Evolutionary conservation across 1,140 invertebrate species (phyloP), one percentile per base, ranked within the genome.

Genomic region (Apocrypta bakeri): DNA sequence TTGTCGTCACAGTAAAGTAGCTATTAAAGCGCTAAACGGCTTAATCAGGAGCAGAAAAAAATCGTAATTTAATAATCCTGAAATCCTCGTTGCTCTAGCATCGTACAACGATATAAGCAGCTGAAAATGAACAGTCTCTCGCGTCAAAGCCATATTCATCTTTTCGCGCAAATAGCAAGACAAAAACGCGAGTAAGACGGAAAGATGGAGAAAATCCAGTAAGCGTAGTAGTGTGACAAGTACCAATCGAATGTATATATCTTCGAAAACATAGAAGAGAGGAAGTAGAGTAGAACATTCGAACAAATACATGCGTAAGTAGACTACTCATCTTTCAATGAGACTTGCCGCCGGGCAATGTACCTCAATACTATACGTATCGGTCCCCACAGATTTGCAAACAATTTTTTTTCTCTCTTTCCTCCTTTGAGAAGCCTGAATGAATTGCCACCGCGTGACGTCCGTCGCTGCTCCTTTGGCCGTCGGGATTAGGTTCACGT

Each of bases 381-480:
- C 48, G 21, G 7, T 73, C n/a, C 64, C 21, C 25, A 69, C 27
- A 72, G 48, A 80, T 80, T 80, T 73, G 78, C 78, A 61, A 80
- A 80, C 42, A 61, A 1, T 73, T 69, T 80, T 25, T 24, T 73
- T 8, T 56, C 24, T 74, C 73, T 56, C 42, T 17, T 31, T 61
- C 71, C 63, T 66, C 24, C 31, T 31, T 69, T 31, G 68, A 56
- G 48, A 29, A 27, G 63, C 25, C 14, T 29, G 11, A 66, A 66
- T 66, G 61, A 61, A 31, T 37, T 11, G 11, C 29, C 72, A 56
- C 72, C 1, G 48, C 74, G 56, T 76, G 77, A 56, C 64, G 66
- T 24, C 66, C 64, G 66, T 40, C 64, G 77, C 66, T 79, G 77
- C 66, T 79, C 77, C 31, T 64, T 79, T 76, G 31, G 56, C 74